Percentiles rank a stretch among this genome's conserved stretches.
These are phyloP conservation scores for Gorilla gorilla DNA, from an alignment of 2,113 vertebrate genomes.

Conservation along the genomic window DNA sequence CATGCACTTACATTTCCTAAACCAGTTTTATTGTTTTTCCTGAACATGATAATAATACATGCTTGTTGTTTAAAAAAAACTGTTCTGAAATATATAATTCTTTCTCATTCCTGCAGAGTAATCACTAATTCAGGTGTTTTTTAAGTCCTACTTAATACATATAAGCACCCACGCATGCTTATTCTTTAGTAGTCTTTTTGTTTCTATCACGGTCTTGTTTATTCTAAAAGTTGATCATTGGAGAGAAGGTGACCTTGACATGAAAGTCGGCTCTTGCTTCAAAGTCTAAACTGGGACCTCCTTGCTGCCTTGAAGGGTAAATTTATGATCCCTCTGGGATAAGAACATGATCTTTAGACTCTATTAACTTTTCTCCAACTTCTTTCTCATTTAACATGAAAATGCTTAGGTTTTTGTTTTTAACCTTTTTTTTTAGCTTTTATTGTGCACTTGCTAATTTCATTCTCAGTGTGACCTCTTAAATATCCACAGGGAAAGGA, in stretches of 20 bases:
- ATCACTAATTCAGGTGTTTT: not conserved
- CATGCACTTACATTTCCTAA: not conserved
- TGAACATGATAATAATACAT: not conserved
- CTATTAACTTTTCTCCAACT: constrained; percentile 28
- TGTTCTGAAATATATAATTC: not conserved
- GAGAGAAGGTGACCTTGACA: not conserved
- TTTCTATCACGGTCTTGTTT: not conserved
- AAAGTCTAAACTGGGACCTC: not conserved
- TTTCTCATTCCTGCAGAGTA: not conserved
- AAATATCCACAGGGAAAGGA: constrained; percentile 51
- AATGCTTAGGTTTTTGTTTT: constrained; percentile 49
- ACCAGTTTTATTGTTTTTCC: not conserved
- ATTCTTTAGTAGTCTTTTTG: not conserved
- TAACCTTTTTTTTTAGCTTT: not conserved
- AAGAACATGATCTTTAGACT: constrained; percentile 51
- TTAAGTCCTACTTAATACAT: not conserved
- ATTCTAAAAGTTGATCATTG: not conserved
- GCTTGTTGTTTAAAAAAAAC: not conserved
- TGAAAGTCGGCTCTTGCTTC: not conserved
- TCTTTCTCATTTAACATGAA: constrained; percentile 42
- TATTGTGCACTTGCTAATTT: constrained; percentile 64
- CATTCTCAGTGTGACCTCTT: constrained; percentile 67
- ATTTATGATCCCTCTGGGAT: constrained; percentile 37
- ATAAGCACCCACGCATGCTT: not conserved
- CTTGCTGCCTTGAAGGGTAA: constrained; percentile 15